These are phyloP conservation scores for Gyps fulvus DNA, from an alignment of 2,113 vertebrate species.

Conservation along the genomic window DNA sequence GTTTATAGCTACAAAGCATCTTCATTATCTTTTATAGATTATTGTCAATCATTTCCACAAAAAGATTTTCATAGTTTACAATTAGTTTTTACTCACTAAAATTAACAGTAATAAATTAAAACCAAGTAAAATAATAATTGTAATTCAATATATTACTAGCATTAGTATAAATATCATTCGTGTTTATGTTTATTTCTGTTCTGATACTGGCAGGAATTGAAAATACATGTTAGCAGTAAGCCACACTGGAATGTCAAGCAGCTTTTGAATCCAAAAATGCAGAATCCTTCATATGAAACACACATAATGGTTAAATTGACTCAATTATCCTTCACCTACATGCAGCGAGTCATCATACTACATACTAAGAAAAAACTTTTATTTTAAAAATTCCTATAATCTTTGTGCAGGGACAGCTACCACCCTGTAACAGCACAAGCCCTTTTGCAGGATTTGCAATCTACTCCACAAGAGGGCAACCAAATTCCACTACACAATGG, in stretches of 20 bases:
- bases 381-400: neutral
- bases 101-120: neutral
- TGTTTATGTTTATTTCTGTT: neutral
- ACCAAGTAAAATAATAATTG: neutral
- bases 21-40: neutral
- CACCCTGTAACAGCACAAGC: neutral
- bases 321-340: neutral
- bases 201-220: neutral
- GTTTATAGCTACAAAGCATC: neutral
- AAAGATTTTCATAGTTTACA: neutral
- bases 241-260: neutral
- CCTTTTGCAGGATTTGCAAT: neutral
- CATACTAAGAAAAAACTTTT: neutral
- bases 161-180: neutral
- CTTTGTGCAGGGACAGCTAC: neutral
- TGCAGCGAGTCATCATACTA: neutral
- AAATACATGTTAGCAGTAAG: neutral
- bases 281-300: neutral
- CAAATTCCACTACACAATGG: slow-evolving; percentile 10
- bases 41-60: neutral
- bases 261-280: neutral
- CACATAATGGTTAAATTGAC: neutral
- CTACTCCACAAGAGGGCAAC: slow-evolving; percentile 79
- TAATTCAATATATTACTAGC: neutral
- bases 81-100: neutral